Base-by-base conservation (phyloP, 92 coral and sea anemone species). In the Micromussa lordhowensis region DNA sequence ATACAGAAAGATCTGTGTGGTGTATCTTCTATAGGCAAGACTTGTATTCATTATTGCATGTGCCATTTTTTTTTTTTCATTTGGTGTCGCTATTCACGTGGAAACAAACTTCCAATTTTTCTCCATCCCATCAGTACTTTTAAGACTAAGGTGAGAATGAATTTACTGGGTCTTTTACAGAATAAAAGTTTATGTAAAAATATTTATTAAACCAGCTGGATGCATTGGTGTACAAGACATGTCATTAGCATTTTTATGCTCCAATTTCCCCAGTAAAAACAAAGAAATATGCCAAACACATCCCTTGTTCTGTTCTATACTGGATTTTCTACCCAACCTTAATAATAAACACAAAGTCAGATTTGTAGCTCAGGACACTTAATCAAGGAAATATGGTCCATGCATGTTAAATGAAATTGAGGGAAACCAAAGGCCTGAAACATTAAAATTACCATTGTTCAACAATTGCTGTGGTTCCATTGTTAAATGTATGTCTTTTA, bases 341-440 rank as follows among this genome's bases (percentile, higher is more conserved):
- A 1, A n/a, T 10, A 48, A 28, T 26, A 38, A 11, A 21, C 38
- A 26, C 4, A 18, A 14, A 28, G 51, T 51, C 29, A 17, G 58
- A 59, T 12, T 80, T 80, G 26, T 68, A 22, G 28, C 71, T 4
- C n/a, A 80, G 31, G 48, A 18, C 66, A 28, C 40, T 18, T 16
- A 80, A 35, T 81, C 53, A 63, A 61, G 57, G 54, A 35, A 34
- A 81, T 35, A n/a, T 81, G 71, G 34, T 66, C 11, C 71, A 66
- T 24, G 71, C 12, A 66, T 66, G 71, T 28, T 28, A 26, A 14
- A 26, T 66, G 32, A 66, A 28, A 66, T 66, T 13, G 26, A 66
- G 34, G 74, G 34, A 26, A 59, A 80, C 49, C 40, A 30, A 68
- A 35, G 74, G 73, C 72, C 64, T 81, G 35, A 61, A 36, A 61